These are phyloP conservation scores for Cryptocheilus praepositus DNA, from an alignment of 2,888 invertebrate genomes.

Conservation along the genomic window DNA sequence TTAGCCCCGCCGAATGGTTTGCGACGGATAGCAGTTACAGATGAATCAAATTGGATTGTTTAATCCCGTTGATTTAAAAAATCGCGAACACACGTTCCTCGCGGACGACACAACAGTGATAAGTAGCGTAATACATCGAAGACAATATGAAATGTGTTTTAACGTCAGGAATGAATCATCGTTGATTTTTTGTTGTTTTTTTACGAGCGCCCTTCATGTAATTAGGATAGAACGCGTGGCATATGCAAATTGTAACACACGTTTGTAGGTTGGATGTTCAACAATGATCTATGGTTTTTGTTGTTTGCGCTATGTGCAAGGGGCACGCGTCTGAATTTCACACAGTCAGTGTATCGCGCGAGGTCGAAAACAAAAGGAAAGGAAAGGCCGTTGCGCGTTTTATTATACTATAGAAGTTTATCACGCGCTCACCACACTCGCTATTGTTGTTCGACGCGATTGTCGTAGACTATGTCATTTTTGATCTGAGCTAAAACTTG, in stretches of 20 bases:
- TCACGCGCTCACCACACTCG: constrained; percentile 48
- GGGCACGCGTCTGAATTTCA: constrained; percentile 19
- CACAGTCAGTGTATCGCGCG: constrained; percentile 23
- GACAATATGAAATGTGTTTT: constrained; percentile 52
- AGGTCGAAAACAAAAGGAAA: background rate
- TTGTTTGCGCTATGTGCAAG: constrained; percentile 30
- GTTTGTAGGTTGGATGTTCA: constrained; percentile 29
- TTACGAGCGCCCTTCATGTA: constrained; percentile 38
- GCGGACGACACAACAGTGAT: constrained; percentile 35
- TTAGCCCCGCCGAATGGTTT: background rate
- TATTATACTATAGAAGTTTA: constrained; percentile 29
- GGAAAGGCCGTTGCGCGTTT: constrained; percentile 12
- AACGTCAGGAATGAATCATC: constrained; percentile 39
- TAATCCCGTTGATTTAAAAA: constrained; percentile 48
- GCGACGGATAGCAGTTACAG: background rate
- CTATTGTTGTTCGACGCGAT: constrained; percentile 44
- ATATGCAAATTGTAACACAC: constrained; percentile 25
- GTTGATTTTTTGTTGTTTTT: constrained; percentile 42
- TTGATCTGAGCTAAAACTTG: constrained; percentile 34
- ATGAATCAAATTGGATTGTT: constrained; percentile 43
- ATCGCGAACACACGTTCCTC: constrained; percentile 2
- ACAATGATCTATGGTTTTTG: constrained; percentile 29
- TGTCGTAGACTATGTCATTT: constrained; percentile 34
- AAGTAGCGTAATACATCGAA: constrained; percentile 49
- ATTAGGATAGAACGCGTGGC: constrained; percentile 24